Conservation (phyloP, 2,113 vertebrate genomes). For the Romanogobio albipinnatus region DNA sequence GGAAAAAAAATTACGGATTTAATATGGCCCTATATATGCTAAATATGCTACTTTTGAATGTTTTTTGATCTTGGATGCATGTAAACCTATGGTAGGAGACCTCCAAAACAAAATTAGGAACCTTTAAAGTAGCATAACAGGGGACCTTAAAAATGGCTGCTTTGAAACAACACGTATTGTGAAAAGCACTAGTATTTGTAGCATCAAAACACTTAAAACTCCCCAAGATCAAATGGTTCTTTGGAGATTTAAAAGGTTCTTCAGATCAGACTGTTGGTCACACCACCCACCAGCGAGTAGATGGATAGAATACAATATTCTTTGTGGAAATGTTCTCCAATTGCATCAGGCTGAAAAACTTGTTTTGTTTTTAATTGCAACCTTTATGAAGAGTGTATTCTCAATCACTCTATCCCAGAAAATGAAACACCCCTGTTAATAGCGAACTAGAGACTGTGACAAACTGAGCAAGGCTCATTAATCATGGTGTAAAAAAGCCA, state of each 20-base stretch:
- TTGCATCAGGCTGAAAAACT: neutral
- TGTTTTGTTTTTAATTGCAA: neutral
- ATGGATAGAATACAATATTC: neutral
- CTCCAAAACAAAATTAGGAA: too few species aligned
- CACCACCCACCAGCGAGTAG: neutral
- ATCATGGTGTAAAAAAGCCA: slow-evolving; percentile 18
- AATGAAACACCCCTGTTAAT: neutral
- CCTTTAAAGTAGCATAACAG: too few species aligned
- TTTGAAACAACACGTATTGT: too few species aligned
- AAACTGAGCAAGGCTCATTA: slow-evolving; percentile 2
- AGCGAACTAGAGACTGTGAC: slow-evolving; percentile 21
- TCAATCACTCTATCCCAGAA: neutral
- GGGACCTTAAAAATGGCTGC: too few species aligned
- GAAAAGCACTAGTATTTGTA: too few species aligned
- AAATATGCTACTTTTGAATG: too few species aligned
- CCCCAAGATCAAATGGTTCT: neutral
- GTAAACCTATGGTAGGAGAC: too few species aligned
- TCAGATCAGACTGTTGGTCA: too few species aligned
- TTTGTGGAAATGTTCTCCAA: neutral
- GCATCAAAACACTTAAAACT: neutral
- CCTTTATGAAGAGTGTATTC: neutral
- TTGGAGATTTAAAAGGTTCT: neutral
- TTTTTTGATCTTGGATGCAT: too few species aligned
- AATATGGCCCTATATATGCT: too few species aligned
- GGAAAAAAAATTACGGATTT: too few species aligned